phyloP scores from a whole-genome alignment of 2,888 invertebrate genomes.

The Volucella inanis region DNA sequence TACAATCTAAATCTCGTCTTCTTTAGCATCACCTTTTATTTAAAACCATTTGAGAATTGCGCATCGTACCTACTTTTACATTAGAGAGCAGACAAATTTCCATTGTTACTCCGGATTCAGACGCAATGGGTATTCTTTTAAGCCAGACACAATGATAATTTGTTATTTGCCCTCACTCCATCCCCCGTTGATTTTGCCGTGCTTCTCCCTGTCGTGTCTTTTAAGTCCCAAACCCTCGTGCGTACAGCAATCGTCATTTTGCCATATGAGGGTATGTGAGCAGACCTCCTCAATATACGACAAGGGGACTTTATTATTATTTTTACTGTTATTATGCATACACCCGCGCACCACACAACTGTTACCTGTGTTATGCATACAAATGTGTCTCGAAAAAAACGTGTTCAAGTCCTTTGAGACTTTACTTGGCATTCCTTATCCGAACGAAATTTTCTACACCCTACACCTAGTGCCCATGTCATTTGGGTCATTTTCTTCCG shows the following conservation, averaged over 20 bases:
- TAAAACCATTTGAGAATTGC: too few species aligned
- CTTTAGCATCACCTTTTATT: too few species aligned
- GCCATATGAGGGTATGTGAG: slow-evolving; percentile 2
- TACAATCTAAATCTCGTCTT: too few species aligned
- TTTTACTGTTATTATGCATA: slow-evolving; percentile 50
- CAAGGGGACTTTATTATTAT: slow-evolving; percentile 47
- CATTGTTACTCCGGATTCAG: too few species aligned
- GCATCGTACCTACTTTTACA: too few species aligned
- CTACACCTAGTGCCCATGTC: not conserved
- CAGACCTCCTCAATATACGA: slow-evolving; percentile 6
- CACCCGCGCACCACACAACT: slow-evolving; percentile 39
- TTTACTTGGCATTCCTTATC: slow-evolving; percentile 11
- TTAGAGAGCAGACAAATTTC: too few species aligned
- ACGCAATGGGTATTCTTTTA: too few species aligned
- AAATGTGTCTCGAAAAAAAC: slow-evolving; percentile 30
- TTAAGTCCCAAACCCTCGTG: not conserved
- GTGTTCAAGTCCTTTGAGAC: slow-evolving; percentile 18
- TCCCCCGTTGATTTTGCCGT: too few species aligned
- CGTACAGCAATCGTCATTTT: slow-evolving; percentile 15
- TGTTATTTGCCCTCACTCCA: too few species aligned
- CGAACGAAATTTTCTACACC: not conserved
- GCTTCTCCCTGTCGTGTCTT: too few species aligned
- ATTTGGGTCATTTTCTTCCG: slow-evolving; percentile 16
- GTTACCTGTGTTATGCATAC: slow-evolving; percentile 54
- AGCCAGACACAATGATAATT: too few species aligned